These are phyloP conservation scores for Trichomycterus rosablanca DNA, from an alignment of 2,113 vertebrate species.

Conservation along the genomic window DNA sequence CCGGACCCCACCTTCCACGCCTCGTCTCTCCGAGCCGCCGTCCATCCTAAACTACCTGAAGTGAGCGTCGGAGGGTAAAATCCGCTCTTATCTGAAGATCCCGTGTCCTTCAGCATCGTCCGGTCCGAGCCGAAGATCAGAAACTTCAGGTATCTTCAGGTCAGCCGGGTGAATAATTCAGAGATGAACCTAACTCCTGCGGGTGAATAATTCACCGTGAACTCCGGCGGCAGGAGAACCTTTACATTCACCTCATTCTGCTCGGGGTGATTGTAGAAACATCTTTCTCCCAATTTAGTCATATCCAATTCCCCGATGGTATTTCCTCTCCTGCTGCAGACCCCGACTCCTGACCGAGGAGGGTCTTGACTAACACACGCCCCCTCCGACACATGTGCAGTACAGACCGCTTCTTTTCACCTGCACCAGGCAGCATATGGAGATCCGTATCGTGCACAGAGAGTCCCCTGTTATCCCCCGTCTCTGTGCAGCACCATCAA, in stretches of 20 bases:
- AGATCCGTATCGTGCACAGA: too few relatives aligned
- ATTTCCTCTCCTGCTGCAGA: too few relatives aligned
- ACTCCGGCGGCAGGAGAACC: conserved; percentile 21
- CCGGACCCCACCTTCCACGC: conserved; percentile 29
- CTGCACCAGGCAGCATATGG: too few relatives aligned
- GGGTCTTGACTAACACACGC: too few relatives aligned
- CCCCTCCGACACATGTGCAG: too few relatives aligned
- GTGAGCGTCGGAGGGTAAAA: conserved; percentile 7
- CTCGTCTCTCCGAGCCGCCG: not conserved
- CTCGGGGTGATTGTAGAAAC: conserved; percentile 4
- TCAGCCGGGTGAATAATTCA: conserved; percentile 45
- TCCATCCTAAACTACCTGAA: conserved; percentile 23
- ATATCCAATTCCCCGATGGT: too few relatives aligned
- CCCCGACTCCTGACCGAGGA: too few relatives aligned
- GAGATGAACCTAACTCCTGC: conserved; percentile 38
- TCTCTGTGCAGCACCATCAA: too few relatives aligned
- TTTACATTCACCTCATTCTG: conserved; percentile 26
- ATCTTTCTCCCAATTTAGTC: too few relatives aligned
- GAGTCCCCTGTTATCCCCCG: too few relatives aligned
- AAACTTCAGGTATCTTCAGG: conserved; percentile 31
- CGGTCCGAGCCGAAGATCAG: conserved; percentile 11
- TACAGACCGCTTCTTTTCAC: too few relatives aligned
- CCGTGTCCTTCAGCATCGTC: conserved; percentile 20
- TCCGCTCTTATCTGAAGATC: conserved; percentile 20
- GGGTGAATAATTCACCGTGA: conserved; percentile 38